Conservation (phyloP, 2,888 invertebrate genomes). For the Eledone cirrhosa region DNA sequence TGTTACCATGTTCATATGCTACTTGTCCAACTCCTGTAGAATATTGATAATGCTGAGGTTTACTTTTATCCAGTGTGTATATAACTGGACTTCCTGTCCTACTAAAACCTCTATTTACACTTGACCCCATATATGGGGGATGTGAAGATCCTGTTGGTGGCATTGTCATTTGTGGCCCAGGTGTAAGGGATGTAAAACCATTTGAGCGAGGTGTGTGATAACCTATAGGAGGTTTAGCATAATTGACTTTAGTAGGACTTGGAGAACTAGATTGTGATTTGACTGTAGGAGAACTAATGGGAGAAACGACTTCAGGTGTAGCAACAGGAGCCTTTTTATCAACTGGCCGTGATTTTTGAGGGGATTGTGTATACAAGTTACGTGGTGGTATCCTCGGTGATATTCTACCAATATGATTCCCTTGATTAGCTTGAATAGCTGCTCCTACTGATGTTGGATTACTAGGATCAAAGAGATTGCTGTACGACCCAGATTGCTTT, state of each 20-base stretch:
- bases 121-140: neutral
- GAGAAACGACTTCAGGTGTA: conserved; percentile 46
- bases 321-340: conserved; percentile 42
- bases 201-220: conserved; percentile 21
- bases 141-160: conserved; percentile 19
- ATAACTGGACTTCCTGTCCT: conserved; percentile 40
- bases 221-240: conserved; percentile 22
- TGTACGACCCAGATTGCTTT: conserved; percentile 57
- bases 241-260: conserved; percentile 22
- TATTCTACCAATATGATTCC: conserved; percentile 31
- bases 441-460: conserved; percentile 44
- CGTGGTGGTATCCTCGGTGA: conserved; percentile 32
- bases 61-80: conserved; percentile 33
- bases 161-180: conserved; percentile 27
- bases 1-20: conserved; percentile 16
- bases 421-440: conserved; percentile 36
- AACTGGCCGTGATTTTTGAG: conserved; percentile 38
- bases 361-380: conserved; percentile 33
- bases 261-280: conserved; percentile 24
- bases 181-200: conserved; percentile 25
- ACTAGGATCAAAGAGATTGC: conserved; percentile 59
- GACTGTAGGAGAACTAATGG: conserved; percentile 36
- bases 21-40: conserved; percentile 21
- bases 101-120: conserved; percentile 15
- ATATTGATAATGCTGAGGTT: conserved; percentile 29